Evolutionary conservation across 2,797 vertebrate species (phyloP), one percentile per base, ranked within the genome.

Genomic region (Tokudaia muenninki): DNA sequence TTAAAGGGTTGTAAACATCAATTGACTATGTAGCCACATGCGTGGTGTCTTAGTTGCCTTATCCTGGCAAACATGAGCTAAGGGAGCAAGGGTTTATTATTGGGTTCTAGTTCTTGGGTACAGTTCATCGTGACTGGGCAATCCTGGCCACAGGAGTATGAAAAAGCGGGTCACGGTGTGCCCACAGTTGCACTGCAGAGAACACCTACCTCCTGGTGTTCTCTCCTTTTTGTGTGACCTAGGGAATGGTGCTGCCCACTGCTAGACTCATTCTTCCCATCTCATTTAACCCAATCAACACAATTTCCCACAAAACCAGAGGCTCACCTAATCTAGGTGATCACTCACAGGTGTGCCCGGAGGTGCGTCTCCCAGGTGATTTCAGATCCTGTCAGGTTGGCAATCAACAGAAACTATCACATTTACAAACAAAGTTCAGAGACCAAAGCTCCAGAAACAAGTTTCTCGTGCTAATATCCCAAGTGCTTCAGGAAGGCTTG

Each of bases 21-120:
- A 8, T 12, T 11, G 2, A 1, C 24, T 65, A 1, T 2, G 0
- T 74, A 41, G 14, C 31, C 44, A 19, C 0, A 4, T 8, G 41
- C 0, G 0, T 5, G 6, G 24, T 29, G 34, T 37, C 34, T 55
- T 55, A 31, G n/a, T 87, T 41, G 24, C 24, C 3, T 57, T 52
- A n/a, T 52, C 34, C 47, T 6, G 34, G 52, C 84, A 26, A 87
- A 37, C 11, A 31, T 19, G 55, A 26, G 4, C 41, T 74, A 29
- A 41, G 9, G 52, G 24, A 41, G 70, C 12, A 29, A 21, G 52
- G n/a, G 70, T 29, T 63, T 70, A 29, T 37, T 55, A 13, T 50
- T 57, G 22, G n/a, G 21, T 41, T 74, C 55, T 37, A 74, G 50
- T 41, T 57, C 61, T 34, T 12, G 10, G 44, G 61, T 34, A 86